Evolutionary conservation across 2,797 vertebrate species (phyloP).

Genomic region (Amazona ochrocephala): DNA sequence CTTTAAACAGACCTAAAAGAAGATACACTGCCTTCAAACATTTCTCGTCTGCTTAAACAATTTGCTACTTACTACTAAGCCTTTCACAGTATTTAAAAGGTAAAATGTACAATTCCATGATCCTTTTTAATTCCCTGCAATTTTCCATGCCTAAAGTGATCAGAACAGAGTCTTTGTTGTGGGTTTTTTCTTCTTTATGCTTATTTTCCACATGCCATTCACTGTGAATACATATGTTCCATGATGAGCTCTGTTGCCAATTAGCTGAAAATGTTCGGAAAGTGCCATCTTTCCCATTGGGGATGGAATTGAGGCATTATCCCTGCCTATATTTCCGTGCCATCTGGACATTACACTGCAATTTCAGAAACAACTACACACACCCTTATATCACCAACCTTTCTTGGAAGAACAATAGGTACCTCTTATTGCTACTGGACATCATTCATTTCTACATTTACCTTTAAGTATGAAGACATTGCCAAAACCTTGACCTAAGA

Average conservation of each 20-base stretch:
- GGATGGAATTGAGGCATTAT: not conserved
- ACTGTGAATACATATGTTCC: not conserved
- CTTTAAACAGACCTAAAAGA: not conserved
- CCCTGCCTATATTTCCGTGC: not conserved
- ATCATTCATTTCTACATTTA: not conserved
- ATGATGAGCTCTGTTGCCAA: not conserved
- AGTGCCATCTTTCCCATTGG: not conserved
- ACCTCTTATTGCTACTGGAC: not conserved
- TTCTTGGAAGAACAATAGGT: not conserved
- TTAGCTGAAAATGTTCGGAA: not conserved
- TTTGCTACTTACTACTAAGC: not conserved
- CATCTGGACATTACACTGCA: not conserved
- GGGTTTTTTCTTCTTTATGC: not conserved
- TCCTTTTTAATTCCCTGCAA: not conserved
- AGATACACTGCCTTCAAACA: not conserved
- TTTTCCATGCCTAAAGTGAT: slow-evolving; percentile 5
- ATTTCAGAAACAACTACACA: not conserved
- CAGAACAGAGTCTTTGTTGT: not conserved
- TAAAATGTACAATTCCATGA: not conserved
- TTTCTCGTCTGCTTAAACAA: not conserved
- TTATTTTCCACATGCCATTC: not conserved
- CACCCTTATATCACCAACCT: not conserved
- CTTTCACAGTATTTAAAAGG: not conserved
- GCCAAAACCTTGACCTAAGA: not conserved
- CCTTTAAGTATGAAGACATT: not conserved